These are phyloP conservation scores for Pocillopora verrucosa DNA, from an alignment of 64 coral and sea anemone genomes.

Conservation along the genomic window DNA sequence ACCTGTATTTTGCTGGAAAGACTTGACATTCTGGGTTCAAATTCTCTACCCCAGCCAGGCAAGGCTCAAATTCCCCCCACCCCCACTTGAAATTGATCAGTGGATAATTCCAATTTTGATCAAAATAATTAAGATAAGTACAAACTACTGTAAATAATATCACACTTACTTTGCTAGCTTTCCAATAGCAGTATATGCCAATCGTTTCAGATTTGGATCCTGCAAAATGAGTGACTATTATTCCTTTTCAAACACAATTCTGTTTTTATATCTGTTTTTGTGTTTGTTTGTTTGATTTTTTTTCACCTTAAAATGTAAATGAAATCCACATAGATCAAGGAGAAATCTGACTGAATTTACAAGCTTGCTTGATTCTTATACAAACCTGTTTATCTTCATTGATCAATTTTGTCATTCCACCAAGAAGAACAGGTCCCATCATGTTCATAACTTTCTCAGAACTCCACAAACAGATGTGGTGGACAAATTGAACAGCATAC, in stretches of 20 bases:
- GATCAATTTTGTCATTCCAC: conserved; percentile 78
- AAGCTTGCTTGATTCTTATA: background rate
- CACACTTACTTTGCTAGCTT: conserved; percentile 79
- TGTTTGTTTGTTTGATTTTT: too few species aligned
- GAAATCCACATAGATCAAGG: too few species aligned
- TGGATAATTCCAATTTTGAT: too few species aligned
- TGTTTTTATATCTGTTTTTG: too few species aligned
- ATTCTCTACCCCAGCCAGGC: too few species aligned
- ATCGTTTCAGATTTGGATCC: conserved; percentile 81
- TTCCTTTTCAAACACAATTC: too few species aligned
- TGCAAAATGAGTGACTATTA: background rate
- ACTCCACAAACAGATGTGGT: conserved; percentile 92
- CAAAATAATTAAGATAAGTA: background rate
- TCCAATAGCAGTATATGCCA: conserved; percentile 91
- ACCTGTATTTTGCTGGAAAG: too few species aligned
- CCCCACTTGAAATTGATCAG: too few species aligned
- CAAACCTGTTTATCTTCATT: conserved; percentile 58
- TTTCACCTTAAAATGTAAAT: too few species aligned
- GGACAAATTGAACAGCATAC: conserved; percentile 84
- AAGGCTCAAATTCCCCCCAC: too few species aligned
- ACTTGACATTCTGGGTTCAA: too few species aligned
- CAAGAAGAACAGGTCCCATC: conserved; percentile 82
- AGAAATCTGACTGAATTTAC: too few species aligned
- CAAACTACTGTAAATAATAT: background rate
- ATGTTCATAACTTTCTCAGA: conserved; percentile 81